Evolutionary conservation across 2,113 vertebrate genomes (phyloP), one percentile per base, ranked within the genome.

Genomic region (Periophthalmodon schlosseri): DNA sequence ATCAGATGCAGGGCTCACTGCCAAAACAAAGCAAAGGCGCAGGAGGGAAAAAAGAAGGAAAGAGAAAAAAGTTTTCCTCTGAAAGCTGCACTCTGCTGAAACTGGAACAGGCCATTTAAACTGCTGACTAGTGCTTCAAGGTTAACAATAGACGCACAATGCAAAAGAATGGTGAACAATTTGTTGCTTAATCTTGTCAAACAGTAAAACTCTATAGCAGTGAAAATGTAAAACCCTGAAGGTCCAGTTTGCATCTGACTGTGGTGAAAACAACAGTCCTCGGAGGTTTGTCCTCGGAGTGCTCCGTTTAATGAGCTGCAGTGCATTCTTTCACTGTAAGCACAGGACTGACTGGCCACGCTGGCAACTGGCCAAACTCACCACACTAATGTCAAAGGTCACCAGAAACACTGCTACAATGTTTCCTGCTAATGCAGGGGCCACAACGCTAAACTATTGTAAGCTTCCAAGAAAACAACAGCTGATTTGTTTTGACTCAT

Each of bases 221-320:
- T 20, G 11, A 39, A 28, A 60, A 57, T 70, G 12, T 52, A 14
- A 56, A 56, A 56, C 20, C 21, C 7, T 1, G 11, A 33, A 61
- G 33, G 58, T 11, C 1, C 23, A 3, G 24, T 63, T 34, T 63
- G 7, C 60, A n/a, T 65, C 63, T 65, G 34, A 39, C 63, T 72
- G 64, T 68, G 52, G 66, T 61, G 63, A 66, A 80, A 87, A 90
- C 90, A 87, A 72, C 79, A 49, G 70, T 70, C 79, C 83, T 72
- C 86, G 74, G 72, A 74, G 71, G 77, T 60, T 85, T 78, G 75
- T 83, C 87, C 83, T 11, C 9, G 5, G 18, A 44, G 75, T 86
- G 82, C 67, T 21, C 83, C 75, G 82, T 80, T 89, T 91, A 91
- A 89, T 90, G 86, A 33, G 71, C 88, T 84, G 81, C 74, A 78